These are phyloP conservation scores for Oscheius sp. DNA, from an alignment of 2,888 invertebrate genomes.

Conservation along the genomic window DNA sequence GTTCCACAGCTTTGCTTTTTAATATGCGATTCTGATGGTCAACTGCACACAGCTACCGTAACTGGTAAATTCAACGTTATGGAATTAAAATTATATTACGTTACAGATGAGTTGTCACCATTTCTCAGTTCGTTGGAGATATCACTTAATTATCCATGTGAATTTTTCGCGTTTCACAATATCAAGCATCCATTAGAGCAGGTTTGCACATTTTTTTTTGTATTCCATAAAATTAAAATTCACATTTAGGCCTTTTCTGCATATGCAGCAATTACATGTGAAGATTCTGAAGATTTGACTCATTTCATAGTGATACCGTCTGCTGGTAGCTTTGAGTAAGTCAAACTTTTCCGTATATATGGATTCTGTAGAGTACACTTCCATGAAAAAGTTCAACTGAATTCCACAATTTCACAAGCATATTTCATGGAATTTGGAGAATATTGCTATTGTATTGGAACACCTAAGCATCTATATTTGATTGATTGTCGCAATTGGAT, in stretches of 20 bases:
- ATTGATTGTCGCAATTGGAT: background rate
- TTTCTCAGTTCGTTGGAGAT: background rate
- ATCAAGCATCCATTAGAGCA: background rate
- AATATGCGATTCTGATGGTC: conserved; percentile 5
- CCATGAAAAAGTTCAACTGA: conserved; percentile 2
- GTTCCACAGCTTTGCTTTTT: background rate
- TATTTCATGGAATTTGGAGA: background rate
- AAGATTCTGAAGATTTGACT: background rate
- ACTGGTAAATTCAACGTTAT: background rate
- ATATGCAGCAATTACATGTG: background rate
- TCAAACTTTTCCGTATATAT: background rate
- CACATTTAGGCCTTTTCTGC: conserved; percentile 12
- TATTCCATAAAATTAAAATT: background rate
- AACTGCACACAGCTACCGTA: conserved; percentile 8
- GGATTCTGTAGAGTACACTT: background rate
- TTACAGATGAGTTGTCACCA: background rate
- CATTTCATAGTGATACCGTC: conserved; percentile 10
- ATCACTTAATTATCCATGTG: background rate
- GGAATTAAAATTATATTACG: background rate
- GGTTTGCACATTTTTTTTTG: background rate
- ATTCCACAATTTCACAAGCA: background rate
- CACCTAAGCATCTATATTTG: conserved; percentile 7
- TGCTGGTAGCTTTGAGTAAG: background rate
- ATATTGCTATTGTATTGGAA: conserved; percentile 1
- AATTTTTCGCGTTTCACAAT: background rate